Conservation (phyloP, 2,888 invertebrate genomes). For the Orchesellides sinensis region DNA sequence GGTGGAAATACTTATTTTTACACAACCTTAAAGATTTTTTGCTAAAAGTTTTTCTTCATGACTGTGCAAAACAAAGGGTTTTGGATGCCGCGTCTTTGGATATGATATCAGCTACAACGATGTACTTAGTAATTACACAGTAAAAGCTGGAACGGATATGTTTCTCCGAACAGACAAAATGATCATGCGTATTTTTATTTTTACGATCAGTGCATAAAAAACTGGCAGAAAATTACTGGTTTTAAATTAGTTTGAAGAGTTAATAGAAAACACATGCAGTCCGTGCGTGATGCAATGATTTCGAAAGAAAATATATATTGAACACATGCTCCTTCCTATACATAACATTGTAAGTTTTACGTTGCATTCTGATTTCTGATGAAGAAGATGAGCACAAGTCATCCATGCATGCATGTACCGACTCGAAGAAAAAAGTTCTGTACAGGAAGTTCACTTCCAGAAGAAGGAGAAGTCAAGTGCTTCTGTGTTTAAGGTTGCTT, state of each 20-base stretch:
- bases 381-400: neutral
- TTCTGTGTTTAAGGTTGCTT: neutral
- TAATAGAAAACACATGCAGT: neutral
- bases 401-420: constrained; percentile 24
- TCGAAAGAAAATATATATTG: neutral
- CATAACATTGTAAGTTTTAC: too few species aligned
- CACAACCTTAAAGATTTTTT: too few species aligned
- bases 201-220: neutral
- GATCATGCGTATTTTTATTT: too few species aligned
- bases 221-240: neutral
- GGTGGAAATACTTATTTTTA: too few species aligned
- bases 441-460: constrained; percentile 54
- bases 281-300: neutral
- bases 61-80: too few species aligned
- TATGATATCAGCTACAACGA: too few species aligned
- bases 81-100: too few species aligned
- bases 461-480: constrained; percentile 36
- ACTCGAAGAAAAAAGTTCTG: constrained; percentile 3
- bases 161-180: too few species aligned
- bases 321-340: neutral
- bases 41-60: too few species aligned
- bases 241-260: neutral
- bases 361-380: too few species aligned
- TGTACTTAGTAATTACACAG: too few species aligned
- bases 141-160: too few species aligned